A percentile compares a stretch with the other conserved stretches of the same genome.
Evolutionary conservation across 2,888 invertebrate genomes (phyloP).

Genomic region (Proisotoma minuta): DNA sequence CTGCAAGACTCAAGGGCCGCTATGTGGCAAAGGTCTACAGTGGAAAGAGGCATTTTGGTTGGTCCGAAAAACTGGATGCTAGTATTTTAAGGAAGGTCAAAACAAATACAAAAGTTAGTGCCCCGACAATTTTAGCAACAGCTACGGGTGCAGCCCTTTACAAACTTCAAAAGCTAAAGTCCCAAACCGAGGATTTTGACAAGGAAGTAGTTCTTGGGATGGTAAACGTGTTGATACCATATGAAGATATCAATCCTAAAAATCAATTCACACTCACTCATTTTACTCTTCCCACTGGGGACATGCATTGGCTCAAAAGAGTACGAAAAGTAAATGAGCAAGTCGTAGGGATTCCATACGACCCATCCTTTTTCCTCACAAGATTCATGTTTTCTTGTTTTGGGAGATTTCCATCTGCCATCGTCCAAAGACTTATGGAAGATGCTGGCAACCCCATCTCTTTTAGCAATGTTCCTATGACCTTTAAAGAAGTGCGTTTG

Average conservation of each 20-base stretch:
- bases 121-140: slow-evolving; percentile 33
- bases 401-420: slow-evolving; percentile 35
- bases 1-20: slow-evolving; percentile 25
- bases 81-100: slow-evolving; percentile 23
- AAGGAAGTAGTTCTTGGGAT: slow-evolving; percentile 32
- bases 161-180: slow-evolving; percentile 24
- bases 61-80: slow-evolving; percentile 30
- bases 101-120: slow-evolving; percentile 16
- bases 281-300: slow-evolving; percentile 22
- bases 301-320: slow-evolving; percentile 17
- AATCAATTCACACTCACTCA: slow-evolving; percentile 41
- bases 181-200: not conserved
- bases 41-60: slow-evolving; percentile 30
- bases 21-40: slow-evolving; percentile 28
- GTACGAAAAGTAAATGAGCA: slow-evolving; percentile 20
- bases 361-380: slow-evolving; percentile 30
- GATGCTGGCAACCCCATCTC: slow-evolving; percentile 35
- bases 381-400: slow-evolving; percentile 36
- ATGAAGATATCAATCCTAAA: slow-evolving; percentile 28
- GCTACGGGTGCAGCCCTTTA: slow-evolving; percentile 26
- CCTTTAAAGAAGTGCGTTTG: slow-evolving; percentile 25
- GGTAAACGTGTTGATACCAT: slow-evolving; percentile 37
- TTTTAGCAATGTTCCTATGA: slow-evolving; percentile 41
- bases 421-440: slow-evolving; percentile 35
- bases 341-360: slow-evolving; percentile 22